Base-by-base conservation (phyloP, 2,797 vertebrate species). In the Zalophus californianus region DNA sequence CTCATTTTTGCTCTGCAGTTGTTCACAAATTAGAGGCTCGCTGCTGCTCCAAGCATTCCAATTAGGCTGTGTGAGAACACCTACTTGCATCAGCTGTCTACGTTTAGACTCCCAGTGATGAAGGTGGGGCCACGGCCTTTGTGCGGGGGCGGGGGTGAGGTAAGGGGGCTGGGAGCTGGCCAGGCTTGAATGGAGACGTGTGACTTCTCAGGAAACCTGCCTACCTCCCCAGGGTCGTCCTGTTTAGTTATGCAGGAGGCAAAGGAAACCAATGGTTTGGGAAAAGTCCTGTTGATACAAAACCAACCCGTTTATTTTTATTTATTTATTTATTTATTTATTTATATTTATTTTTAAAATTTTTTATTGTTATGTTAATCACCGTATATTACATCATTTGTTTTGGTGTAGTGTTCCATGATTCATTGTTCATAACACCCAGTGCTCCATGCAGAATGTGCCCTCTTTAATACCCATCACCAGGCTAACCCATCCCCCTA, bases 131-230 rank as follows among this genome's bases (percentile, higher is more conserved):
- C 32, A 0, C 4, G 27, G 3, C 20, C 41, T 68, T 29, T 4
- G 1, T 1, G 3, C 29, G 15, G 27, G 44, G 3, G 5, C 0
- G 0, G 38, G 79, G 64, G 35, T 25, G 29, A 62, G 14, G 62
- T 64, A 12, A 29, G 13, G 14, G 14, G 29, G 2, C 20, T 25
- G 35, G 1, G 5, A 32, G 0, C 41, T 75, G 68, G 48, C 13
- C 58, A 35, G n/a, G 16, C 62, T 38, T 62, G 48, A 29, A 21
- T 2, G 0, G 64, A 48, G 66, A 66, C 20, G 2, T 3, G 18
- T 21, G 70, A 62, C 21, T 66, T 94, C 70, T 72, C 23, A 27
- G 20, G 90, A 94, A 62, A 64, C 16, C 21, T 12, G 25, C 15
- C 29, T 15, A 0, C 75, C 48, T 84, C 27, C 27, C 80, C 52